phyloP scores from a whole-genome alignment of 2,888 invertebrate species.

The Amblyteles armatorius region DNA sequence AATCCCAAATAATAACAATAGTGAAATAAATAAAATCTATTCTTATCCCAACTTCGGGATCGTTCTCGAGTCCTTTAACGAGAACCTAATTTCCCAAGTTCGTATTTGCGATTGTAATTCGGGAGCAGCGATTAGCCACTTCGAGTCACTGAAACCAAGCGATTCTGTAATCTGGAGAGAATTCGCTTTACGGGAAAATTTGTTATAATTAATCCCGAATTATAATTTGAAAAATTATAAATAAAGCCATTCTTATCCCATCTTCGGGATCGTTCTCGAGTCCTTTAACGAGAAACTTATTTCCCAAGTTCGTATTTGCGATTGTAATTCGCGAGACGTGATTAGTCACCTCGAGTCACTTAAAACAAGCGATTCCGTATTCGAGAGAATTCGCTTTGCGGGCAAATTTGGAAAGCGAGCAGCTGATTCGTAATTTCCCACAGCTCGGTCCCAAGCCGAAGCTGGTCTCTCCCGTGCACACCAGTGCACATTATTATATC shows the following conservation, averaged over 20 bases:
- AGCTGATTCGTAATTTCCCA: slow-evolving; percentile 38
- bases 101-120: not conserved
- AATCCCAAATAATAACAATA: not conserved
- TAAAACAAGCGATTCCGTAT: not conserved
- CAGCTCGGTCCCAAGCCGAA: not conserved
- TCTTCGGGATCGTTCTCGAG: not conserved
- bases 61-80: not conserved
- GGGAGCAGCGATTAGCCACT: slow-evolving; percentile 7
- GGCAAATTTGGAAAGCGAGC: slow-evolving; percentile 34
- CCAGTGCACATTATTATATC: too few species aligned
- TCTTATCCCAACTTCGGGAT: not conserved
- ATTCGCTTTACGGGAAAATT: slow-evolving; percentile 12
- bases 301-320: not conserved
- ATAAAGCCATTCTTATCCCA: not conserved
- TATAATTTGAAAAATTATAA: not conserved
- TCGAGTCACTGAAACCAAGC: not conserved
- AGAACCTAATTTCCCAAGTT: not conserved
- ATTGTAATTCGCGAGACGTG: slow-evolving; percentile 11
- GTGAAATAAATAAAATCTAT: not conserved
- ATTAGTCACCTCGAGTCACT: not conserved
- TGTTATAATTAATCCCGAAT: slow-evolving; percentile 1
- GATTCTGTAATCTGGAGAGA: not conserved
- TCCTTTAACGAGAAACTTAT: not conserved
- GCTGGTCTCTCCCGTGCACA: too few species aligned
- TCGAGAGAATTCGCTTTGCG: not conserved